Evolutionary conservation across 1,140 invertebrate genomes (phyloP).

Genomic region (Ceratosolen fusciceps): DNA sequence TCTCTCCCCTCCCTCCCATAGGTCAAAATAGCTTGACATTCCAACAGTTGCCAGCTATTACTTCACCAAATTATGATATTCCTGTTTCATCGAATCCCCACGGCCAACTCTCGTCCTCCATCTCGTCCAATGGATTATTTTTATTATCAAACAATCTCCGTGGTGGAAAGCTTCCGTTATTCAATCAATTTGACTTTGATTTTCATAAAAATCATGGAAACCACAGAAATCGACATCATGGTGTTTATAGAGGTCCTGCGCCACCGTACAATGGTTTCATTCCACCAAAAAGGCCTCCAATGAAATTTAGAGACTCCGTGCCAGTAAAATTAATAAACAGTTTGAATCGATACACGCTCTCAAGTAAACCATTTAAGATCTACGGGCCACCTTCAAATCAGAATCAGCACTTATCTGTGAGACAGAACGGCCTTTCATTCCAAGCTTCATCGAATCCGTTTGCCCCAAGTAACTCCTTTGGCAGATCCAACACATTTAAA

Average conservation of each 20-base stretch:
- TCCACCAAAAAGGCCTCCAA: conserved; percentile 67
- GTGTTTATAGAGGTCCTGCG: conserved; percentile 70
- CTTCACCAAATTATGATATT: conserved; percentile 41
- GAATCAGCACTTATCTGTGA: conserved; percentile 59
- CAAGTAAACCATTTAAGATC: conserved; percentile 59
- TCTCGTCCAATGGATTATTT: conserved; percentile 57
- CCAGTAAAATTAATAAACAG: conserved; percentile 74
- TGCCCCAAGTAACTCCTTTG: conserved; percentile 46
- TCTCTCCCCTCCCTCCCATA: conserved; percentile 34
- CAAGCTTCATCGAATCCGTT: conserved; percentile 50
- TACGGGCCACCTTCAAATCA: conserved; percentile 52
- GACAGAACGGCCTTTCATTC: conserved; percentile 57
- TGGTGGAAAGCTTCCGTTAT: conserved; percentile 56
- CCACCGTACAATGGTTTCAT: conserved; percentile 60
- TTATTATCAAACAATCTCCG: conserved; percentile 70
- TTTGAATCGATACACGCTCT: conserved; percentile 71
- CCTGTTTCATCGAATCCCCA: conserved; percentile 20
- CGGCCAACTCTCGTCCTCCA: conserved; percentile 56
- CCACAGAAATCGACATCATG: conserved; percentile 50
- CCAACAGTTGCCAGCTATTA: conserved; percentile 54
- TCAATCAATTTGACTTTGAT: conserved; percentile 46
- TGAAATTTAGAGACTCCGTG: conserved; percentile 78
- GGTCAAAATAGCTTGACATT: conserved; percentile 52
- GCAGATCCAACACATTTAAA: conserved; percentile 43
- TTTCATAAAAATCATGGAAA: conserved; percentile 69